Conservation (phyloP, 2,888 invertebrate genomes). For the Protodeltote pygarga region DNA sequence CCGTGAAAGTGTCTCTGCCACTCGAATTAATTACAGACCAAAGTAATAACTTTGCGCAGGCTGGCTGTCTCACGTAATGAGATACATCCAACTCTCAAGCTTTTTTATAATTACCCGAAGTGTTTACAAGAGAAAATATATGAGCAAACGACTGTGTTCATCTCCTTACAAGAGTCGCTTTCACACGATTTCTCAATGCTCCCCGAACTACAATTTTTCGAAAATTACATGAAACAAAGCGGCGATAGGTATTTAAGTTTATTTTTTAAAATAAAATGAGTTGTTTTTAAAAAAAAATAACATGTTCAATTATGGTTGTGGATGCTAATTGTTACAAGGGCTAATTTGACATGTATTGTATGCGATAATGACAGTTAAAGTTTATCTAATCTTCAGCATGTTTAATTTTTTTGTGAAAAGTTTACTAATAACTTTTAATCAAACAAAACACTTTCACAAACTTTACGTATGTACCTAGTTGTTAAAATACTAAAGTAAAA, state of each 20-base stretch:
- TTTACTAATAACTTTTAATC: not conserved
- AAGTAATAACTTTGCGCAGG: slow-evolving; percentile 55
- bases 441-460: not conserved
- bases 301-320: slow-evolving; percentile 26
- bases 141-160: slow-evolving; percentile 40
- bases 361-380: slow-evolving; percentile 49
- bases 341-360: slow-evolving; percentile 59
- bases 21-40: slow-evolving; percentile 58
- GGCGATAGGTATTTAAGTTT: not conserved
- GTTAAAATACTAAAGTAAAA: too few species aligned
- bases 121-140: slow-evolving; percentile 48
- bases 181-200: slow-evolving; percentile 66
- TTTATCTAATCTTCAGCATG: slow-evolving; percentile 25
- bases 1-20: slow-evolving; percentile 69
- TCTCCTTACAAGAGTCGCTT: slow-evolving; percentile 53
- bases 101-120: slow-evolving; percentile 50
- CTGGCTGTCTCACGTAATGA: slow-evolving; percentile 44
- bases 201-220: slow-evolving; percentile 18
- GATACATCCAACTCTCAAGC: slow-evolving; percentile 50
- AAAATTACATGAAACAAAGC: slow-evolving; percentile 12
- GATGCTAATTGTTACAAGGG: slow-evolving; percentile 62
- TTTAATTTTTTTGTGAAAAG: not conserved
- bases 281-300: slow-evolving; percentile 27
- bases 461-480: slow-evolving; percentile 6
- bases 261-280: slow-evolving; percentile 6